A percentile compares a stretch with the other conserved stretches of the same genome.
These are phyloP conservation scores for Philopedon plagiatum DNA, from an alignment of 2,888 invertebrate species.

Conservation along the genomic window DNA sequence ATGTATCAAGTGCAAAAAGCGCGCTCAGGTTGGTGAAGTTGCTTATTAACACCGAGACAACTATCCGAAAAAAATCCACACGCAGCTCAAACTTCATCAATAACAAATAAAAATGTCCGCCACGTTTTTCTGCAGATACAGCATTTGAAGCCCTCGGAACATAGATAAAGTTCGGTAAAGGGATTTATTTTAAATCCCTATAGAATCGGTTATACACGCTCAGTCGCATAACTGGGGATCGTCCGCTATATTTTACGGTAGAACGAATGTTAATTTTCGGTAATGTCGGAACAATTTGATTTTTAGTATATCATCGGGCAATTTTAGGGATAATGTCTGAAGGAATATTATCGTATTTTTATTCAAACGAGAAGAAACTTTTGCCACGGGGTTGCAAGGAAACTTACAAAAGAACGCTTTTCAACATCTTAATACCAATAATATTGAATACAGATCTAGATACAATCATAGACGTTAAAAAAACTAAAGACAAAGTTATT, in stretches of 20 bases:
- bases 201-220: constrained; percentile 50
- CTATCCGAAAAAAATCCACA: no score
- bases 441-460: no score
- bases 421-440: no score
- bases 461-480: no score
- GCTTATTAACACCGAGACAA: no score
- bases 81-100: not conserved
- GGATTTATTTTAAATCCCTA: constrained; percentile 63
- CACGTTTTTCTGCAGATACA: constrained; percentile 65
- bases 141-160: constrained; percentile 66
- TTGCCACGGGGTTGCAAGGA: no score
- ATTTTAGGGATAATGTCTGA: not conserved
- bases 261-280: constrained; percentile 66
- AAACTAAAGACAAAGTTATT: no score
- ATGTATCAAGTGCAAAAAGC: no score
- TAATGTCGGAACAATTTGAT: constrained; percentile 63
- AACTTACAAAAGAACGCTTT: no score
- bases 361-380: no score
- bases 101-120: constrained; percentile 47
- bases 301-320: constrained; percentile 27
- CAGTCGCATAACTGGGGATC: constrained; percentile 45
- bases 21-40: no score
- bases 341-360: no score
- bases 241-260: constrained; percentile 67
- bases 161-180: constrained; percentile 64